Percentiles rank a stretch among this genome's conserved stretches.
Conservation (phyloP, 2,888 invertebrate genomes). For the Lomographa bimaculata region DNA sequence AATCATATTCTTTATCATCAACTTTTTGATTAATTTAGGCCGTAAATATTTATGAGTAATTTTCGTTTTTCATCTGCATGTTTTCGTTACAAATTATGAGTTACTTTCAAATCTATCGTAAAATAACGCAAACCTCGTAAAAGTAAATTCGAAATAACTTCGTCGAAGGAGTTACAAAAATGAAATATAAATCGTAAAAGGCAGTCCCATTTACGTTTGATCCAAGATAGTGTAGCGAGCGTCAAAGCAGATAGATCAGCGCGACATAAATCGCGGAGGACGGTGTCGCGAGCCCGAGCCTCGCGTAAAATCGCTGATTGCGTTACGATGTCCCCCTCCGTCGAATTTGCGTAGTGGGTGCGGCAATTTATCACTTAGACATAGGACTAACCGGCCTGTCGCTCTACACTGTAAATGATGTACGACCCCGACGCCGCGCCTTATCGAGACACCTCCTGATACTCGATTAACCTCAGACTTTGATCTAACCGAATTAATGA, state of each 20-base stretch:
- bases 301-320: constrained; percentile 73
- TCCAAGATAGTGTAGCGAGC: constrained; percentile 32
- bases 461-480: constrained; percentile 49
- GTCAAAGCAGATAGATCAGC: constrained; percentile 42
- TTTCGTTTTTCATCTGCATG: constrained; percentile 2
- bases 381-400: constrained; percentile 67
- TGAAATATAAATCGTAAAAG: constrained; percentile 19
- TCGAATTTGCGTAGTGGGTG: constrained; percentile 75
- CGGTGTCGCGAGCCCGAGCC: constrained; percentile 59
- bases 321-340: constrained; percentile 74
- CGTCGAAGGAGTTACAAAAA: not conserved
- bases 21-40: not conserved
- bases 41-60: constrained; percentile 3
- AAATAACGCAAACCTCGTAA: too few relatives aligned
- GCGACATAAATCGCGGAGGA: constrained; percentile 57
- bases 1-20: too few relatives aligned
- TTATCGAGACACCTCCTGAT: constrained; percentile 45
- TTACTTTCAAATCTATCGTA: too few relatives aligned
- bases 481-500: constrained; percentile 37
- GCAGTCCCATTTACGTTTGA: constrained; percentile 16
- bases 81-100: not conserved
- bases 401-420: constrained; percentile 61
- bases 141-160: too few relatives aligned
- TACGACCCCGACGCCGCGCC: constrained; percentile 48
- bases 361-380: constrained; percentile 81